phyloP scores from a whole-genome alignment of 1,140 invertebrate genomes.

The Chelonus insularis region DNA sequence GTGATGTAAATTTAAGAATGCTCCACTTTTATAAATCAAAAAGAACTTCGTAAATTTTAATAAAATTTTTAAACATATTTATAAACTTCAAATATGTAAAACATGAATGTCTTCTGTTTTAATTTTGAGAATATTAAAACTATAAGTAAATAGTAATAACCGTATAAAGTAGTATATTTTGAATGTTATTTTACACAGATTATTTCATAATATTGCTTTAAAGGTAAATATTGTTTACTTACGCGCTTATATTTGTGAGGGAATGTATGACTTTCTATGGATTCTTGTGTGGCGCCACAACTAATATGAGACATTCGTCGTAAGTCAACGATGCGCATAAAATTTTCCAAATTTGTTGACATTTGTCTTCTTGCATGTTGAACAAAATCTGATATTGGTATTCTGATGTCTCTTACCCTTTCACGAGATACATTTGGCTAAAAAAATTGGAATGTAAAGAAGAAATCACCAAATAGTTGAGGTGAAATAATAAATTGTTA shows the following conservation, averaged over 20 bases:
- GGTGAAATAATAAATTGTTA: constrained; percentile 4
- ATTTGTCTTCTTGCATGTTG: constrained; percentile 60
- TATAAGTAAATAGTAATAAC: no score
- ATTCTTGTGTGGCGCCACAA: constrained; percentile 72
- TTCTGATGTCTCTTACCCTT: constrained; percentile 56
- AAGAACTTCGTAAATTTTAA: no score
- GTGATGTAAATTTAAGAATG: no score
- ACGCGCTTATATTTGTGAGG: constrained; percentile 83
- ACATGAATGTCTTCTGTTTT: no score
- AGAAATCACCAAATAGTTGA: not conserved
- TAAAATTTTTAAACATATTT: no score
- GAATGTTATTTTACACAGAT: no score
- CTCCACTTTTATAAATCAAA: no score
- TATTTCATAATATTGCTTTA: no score
- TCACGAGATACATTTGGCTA: constrained; percentile 43
- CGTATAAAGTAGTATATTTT: no score
- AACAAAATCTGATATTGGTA: constrained; percentile 62
- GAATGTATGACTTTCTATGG: constrained; percentile 83
- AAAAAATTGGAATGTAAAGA: constrained; percentile 7
- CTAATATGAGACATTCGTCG: constrained; percentile 62
- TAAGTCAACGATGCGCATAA: constrained; percentile 64
- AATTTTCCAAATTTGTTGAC: constrained; percentile 55
- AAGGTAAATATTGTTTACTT: no score
- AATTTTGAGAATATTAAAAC: no score
- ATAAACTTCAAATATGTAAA: no score